phyloP scores from a whole-genome alignment of 1,140 invertebrate species.

The Drosophila nigrodunni region DNA sequence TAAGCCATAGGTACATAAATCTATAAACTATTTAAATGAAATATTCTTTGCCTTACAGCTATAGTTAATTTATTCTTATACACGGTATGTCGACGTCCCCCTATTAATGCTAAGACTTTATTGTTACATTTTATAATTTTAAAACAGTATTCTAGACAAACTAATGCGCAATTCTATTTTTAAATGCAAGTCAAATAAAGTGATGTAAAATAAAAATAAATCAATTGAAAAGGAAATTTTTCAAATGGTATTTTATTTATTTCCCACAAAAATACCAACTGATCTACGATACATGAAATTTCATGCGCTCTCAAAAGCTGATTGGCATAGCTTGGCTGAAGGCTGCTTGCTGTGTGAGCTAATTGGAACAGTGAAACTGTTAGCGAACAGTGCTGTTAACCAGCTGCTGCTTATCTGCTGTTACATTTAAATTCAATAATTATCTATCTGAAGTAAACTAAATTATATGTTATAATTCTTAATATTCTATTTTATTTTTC shows the following conservation, averaged over 20 bases:
- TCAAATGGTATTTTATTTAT: conserved; percentile 3
- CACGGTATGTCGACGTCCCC: conserved; percentile 56
- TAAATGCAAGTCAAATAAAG: conserved; percentile 43
- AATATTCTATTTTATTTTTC: not conserved
- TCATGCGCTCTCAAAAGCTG: conserved; percentile 6
- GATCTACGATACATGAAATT: conserved; percentile 3
- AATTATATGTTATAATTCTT: not conserved
- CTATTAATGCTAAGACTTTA: conserved; percentile 46
- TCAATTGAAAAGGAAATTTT: not conserved
- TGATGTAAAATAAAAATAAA: conserved; percentile 46
- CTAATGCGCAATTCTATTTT: conserved; percentile 50
- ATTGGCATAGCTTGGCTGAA: not conserved
- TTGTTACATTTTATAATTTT: conserved; percentile 64
- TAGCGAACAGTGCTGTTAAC: not conserved
- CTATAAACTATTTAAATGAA: conserved; percentile 17
- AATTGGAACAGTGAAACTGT: not conserved
- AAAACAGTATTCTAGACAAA: conserved; percentile 74
- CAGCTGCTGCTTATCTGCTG: not conserved
- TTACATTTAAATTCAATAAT: not conserved
- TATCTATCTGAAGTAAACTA: too few species aligned
- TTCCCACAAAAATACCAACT: conserved; percentile 17
- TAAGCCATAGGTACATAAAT: conserved; percentile 9
- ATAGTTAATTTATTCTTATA: conserved; percentile 65
- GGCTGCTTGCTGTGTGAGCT: not conserved
- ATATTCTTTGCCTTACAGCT: conserved; percentile 37